phyloP scores from a whole-genome alignment of 2,888 invertebrate genomes.

The Volucella zonaria region DNA sequence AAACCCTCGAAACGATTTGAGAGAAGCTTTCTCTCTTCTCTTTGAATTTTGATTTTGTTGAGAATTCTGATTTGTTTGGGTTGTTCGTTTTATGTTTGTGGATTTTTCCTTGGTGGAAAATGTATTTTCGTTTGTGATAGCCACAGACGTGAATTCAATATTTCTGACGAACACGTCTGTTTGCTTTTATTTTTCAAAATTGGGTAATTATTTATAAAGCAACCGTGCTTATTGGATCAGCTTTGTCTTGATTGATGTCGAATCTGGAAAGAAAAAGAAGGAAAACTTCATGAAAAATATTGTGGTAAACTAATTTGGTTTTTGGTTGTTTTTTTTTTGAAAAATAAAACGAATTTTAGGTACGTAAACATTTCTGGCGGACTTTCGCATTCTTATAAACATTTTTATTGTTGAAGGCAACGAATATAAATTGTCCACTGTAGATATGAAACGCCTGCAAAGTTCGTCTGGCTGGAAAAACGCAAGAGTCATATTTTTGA shows the following conservation, averaged over 20 bases:
- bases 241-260: slow-evolving; percentile 36
- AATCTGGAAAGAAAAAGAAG: slow-evolving; percentile 56
- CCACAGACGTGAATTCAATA: slow-evolving; percentile 62
- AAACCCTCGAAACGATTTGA: slow-evolving; percentile 9
- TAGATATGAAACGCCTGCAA: no score
- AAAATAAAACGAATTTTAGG: no score
- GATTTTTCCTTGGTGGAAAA: slow-evolving; percentile 13
- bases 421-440: no score
- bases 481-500: no score
- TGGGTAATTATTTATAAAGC: slow-evolving; percentile 37
- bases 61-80: slow-evolving; percentile 20
- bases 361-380: background rate
- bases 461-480: no score
- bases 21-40: slow-evolving; percentile 48
- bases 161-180: slow-evolving; percentile 52
- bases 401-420: no score
- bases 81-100: slow-evolving; percentile 20
- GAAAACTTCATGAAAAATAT: background rate
- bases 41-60: slow-evolving; percentile 28
- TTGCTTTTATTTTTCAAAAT: slow-evolving; percentile 46
- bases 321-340: no score
- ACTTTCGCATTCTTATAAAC: no score
- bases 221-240: slow-evolving; percentile 32
- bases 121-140: slow-evolving; percentile 31
- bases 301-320: no score